phyloP scores from a whole-genome alignment of 2,888 invertebrate genomes.

The Osedax frankpressi region DNA sequence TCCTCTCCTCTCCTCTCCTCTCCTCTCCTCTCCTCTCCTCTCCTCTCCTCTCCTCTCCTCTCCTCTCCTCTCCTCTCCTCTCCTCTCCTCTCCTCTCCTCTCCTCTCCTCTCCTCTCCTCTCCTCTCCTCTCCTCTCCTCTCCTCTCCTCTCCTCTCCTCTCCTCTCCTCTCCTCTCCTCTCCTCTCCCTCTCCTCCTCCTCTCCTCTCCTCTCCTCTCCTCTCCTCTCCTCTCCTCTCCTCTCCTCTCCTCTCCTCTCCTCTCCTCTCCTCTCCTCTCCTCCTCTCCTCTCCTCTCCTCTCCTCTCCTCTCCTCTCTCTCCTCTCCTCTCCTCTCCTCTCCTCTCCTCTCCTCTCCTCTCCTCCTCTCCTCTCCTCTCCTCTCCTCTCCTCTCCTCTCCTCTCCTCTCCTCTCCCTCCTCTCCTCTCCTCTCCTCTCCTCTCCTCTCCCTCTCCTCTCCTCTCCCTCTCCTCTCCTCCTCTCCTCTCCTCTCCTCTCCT shows the following conservation, averaged over 20 bases:
- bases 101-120: conserved; percentile 40
- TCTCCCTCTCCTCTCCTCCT: neutral
- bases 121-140: neutral
- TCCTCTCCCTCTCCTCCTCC: neutral
- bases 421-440: neutral
- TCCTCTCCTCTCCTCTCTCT: neutral
- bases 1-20: conserved; percentile 42
- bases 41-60: neutral
- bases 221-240: conserved; percentile 40
- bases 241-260: neutral
- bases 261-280: neutral
- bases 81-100: neutral
- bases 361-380: neutral
- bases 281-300: too few relatives aligned
- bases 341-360: conserved; percentile 39
- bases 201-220: neutral
- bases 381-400: neutral
- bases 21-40: neutral
- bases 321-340: neutral
- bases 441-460: neutral
- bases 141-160: neutral
- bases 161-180: neutral
- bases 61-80: neutral
- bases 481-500: neutral
- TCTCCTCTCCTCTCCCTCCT: neutral